Base-by-base conservation (phyloP, 2,113 vertebrate species). In the Crotophaga sulcirostris region DNA sequence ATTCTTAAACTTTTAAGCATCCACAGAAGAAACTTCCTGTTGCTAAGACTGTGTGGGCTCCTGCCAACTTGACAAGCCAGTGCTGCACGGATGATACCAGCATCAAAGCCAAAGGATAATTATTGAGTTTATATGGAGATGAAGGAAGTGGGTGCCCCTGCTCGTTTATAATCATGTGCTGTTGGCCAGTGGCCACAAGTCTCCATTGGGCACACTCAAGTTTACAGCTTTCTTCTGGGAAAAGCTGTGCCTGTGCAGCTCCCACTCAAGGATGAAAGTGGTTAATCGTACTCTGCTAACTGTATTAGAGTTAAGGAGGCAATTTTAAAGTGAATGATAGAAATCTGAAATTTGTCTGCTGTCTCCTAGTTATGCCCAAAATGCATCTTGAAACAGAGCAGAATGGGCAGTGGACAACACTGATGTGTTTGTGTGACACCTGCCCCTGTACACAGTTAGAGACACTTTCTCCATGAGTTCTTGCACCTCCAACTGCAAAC, bases 371-470 rank as follows among this genome's bases (percentile, higher is more conserved):
- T 24, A 36, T 10, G 52, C 28, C 62, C 34, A 85, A 88, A 85
- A 56, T 6, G 20, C 16, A 44, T 25, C 60, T 52, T 52, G 42
- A 80, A 88, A 34, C n/a, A 47, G 29, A 73, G 59, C 13, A 23
- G 52, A 26, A 58, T 8, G 14, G 52, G 11, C 83, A 70, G 40
- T 1, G 1, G 17, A 33, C 55, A 47, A 11, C 40, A 26, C 0
- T 0, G 0, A 26, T 36, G 54, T 8, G 0, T 36, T 20, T 18
- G 55, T 17, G 24, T 18, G 59, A 51, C 36, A 5, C 17, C 9
- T 38, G 62, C 11, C 36, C 25, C 34, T 0, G 0, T 16, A 23
- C 0, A 0, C n/a, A 17, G 19, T 19, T 34, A 14, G 21, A 47
- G 36, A 81, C 7, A 33, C n/a, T 26, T 72, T 45, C 20, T 62